Evolutionary conservation across 2,888 invertebrate genomes (phyloP).

Genomic region (Xanthia icteritia): DNA sequence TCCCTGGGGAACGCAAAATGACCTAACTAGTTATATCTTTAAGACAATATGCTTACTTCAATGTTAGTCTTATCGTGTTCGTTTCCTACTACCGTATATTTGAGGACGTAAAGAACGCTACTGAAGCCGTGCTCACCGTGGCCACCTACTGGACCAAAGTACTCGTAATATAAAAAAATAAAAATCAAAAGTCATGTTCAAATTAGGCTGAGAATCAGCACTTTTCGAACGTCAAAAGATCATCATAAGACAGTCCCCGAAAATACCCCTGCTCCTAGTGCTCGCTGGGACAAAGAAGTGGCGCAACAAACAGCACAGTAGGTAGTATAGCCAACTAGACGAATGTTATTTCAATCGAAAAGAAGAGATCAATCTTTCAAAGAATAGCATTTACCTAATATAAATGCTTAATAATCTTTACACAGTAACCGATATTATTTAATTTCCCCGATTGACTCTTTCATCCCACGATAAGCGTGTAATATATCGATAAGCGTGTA

Average conservation of each 20-base stretch:
- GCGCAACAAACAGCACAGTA: too few relatives aligned
- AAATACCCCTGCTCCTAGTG: too few relatives aligned
- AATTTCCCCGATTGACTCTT: constrained; percentile 42
- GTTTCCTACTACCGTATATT: not conserved
- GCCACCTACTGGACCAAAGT: not conserved
- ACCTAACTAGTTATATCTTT: not conserved
- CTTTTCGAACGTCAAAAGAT: not conserved
- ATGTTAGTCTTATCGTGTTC: not conserved
- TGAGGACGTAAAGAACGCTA: not conserved
- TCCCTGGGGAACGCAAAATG: not conserved
- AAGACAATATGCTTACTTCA: not conserved
- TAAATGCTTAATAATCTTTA: not conserved
- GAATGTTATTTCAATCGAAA: not conserved
- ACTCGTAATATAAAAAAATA: too few relatives aligned
- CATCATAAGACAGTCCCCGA: not conserved
- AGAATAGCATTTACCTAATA: not conserved
- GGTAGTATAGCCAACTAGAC: too few relatives aligned
- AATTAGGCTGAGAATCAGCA: not conserved
- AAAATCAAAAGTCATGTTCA: not conserved
- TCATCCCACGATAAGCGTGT: constrained; percentile 43
- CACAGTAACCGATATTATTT: constrained; percentile 28
- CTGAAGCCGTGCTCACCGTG: not conserved
- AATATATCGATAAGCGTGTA: constrained; percentile 57
- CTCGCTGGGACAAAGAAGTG: too few relatives aligned
- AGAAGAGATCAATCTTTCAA: not conserved